Evolutionary conservation across 2,888 invertebrate species (phyloP).

Genomic region (Agonopterix alstromeriana): DNA sequence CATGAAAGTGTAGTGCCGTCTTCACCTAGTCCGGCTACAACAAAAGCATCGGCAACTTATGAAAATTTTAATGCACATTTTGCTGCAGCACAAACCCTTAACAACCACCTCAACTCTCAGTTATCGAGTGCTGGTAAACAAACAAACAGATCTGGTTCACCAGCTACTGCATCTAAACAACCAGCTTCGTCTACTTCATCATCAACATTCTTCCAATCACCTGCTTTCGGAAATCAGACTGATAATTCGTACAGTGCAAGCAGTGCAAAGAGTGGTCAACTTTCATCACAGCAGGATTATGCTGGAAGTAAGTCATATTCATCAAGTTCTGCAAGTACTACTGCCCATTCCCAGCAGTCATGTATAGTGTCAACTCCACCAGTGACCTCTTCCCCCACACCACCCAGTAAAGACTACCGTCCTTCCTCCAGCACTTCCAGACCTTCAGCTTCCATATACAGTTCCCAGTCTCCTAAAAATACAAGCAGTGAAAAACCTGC

Average conservation of each 20-base stretch:
- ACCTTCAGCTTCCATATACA: constrained; percentile 60
- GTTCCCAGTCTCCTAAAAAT: constrained; percentile 60
- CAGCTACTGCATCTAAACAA: constrained; percentile 70
- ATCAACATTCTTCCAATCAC: constrained; percentile 80
- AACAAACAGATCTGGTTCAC: constrained; percentile 73
- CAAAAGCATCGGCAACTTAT: constrained; percentile 77
- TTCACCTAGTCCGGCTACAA: constrained; percentile 77
- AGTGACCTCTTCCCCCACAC: constrained; percentile 66
- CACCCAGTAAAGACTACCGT: constrained; percentile 79
- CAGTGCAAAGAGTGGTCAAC: constrained; percentile 73
- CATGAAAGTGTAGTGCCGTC: constrained; percentile 86
- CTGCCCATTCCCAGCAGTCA: constrained; percentile 80
- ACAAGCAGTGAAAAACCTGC: constrained; percentile 51
- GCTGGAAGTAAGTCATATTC: constrained; percentile 78
- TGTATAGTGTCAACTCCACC: constrained; percentile 84
- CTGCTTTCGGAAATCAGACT: constrained; percentile 77
- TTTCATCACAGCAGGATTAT: constrained; percentile 74
- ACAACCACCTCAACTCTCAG: constrained; percentile 81
- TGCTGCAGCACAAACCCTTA: constrained; percentile 78
- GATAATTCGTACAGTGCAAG: constrained; percentile 75
- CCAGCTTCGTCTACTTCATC: constrained; percentile 71
- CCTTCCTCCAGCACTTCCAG: constrained; percentile 73
- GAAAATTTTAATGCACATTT: constrained; percentile 85
- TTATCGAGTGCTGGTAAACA: constrained; percentile 76
- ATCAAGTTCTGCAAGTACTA: constrained; percentile 76